Evolutionary conservation across 53 echinoderm and acorn worm genomes (phyloP).

Genomic region (Arbacia lixula): DNA sequence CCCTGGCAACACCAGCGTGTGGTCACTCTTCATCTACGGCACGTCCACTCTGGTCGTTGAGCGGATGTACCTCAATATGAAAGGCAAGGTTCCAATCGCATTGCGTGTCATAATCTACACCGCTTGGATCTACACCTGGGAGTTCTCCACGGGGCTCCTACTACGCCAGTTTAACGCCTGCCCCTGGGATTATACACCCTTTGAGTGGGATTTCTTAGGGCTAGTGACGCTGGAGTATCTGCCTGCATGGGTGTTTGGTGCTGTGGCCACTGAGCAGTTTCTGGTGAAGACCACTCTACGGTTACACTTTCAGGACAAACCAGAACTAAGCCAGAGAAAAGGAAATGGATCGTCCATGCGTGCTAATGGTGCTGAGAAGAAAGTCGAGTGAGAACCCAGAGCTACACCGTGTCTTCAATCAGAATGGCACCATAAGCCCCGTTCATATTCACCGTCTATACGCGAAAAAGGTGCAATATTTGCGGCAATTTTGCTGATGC

Average conservation of each 20-base stretch:
- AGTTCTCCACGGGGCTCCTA: constrained; percentile 87
- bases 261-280: constrained; percentile 78
- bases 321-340: background rate
- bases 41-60: constrained; percentile 85
- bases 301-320: constrained; percentile 65
- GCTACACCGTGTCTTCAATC: too few relatives aligned
- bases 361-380: constrained; percentile 60
- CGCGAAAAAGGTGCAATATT: too few relatives aligned
- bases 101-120: constrained; percentile 80
- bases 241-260: constrained; percentile 89
- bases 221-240: constrained; percentile 95
- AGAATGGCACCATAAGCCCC: too few relatives aligned
- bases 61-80: constrained; percentile 70
- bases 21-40: constrained; percentile 97
- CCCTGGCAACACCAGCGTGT: constrained; percentile 92
- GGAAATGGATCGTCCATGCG: background rate
- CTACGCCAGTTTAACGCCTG: constrained; percentile 91
- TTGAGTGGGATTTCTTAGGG: constrained; percentile 96
- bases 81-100: constrained; percentile 62
- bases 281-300: constrained; percentile 90
- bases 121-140: constrained; percentile 92
- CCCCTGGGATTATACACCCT: constrained; percentile 98
- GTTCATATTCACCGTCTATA: too few relatives aligned
- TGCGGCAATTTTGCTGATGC: too few relatives aligned
- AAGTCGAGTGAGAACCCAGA: constrained; percentile 2